Conservation (phyloP, 2,888 invertebrate species). For the Drosophila sordidapex region DNA sequence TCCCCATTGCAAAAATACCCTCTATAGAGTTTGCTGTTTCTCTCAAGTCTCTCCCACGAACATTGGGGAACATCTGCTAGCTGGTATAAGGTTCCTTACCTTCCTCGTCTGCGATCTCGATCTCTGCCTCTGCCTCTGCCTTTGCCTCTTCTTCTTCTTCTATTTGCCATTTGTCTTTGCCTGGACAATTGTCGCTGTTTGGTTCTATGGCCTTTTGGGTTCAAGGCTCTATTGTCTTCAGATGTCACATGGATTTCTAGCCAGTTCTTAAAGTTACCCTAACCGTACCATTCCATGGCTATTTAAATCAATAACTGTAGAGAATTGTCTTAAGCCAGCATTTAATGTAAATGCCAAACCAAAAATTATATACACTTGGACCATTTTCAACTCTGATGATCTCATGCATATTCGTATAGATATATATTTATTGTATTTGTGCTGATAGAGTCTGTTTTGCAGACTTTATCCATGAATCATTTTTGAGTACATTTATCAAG, state of each 20-base stretch:
- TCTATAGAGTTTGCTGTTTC: slow-evolving; percentile 2
- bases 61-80: slow-evolving; percentile 58
- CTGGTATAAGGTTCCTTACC: slow-evolving; percentile 37
- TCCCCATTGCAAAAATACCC: slow-evolving; percentile 46
- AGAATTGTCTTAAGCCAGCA: slow-evolving; percentile 58
- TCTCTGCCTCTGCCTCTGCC: slow-evolving; percentile 1
- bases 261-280: slow-evolving; percentile 32
- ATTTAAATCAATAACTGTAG: slow-evolving; percentile 54
- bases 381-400: slow-evolving; percentile 31
- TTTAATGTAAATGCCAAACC: slow-evolving; percentile 73
- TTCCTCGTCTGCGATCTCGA: slow-evolving; percentile 10
- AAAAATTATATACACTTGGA: slow-evolving; percentile 23
- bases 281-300: slow-evolving; percentile 30
- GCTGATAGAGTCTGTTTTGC: neutral
- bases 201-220: slow-evolving; percentile 51
- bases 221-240: slow-evolving; percentile 51
- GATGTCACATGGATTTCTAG: slow-evolving; percentile 51
- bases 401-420: slow-evolving; percentile 9
- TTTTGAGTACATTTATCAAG: slow-evolving; percentile 12
- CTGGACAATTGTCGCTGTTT: slow-evolving; percentile 60
- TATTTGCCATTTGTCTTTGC: slow-evolving; percentile 54
- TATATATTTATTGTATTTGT: neutral
- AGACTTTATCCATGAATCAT: slow-evolving; percentile 23
- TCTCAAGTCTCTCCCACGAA: slow-evolving; percentile 52
- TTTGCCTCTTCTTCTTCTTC: slow-evolving; percentile 25